phyloP scores from a whole-genome alignment of 2,888 invertebrate species.

The Diarsia dahlii region DNA sequence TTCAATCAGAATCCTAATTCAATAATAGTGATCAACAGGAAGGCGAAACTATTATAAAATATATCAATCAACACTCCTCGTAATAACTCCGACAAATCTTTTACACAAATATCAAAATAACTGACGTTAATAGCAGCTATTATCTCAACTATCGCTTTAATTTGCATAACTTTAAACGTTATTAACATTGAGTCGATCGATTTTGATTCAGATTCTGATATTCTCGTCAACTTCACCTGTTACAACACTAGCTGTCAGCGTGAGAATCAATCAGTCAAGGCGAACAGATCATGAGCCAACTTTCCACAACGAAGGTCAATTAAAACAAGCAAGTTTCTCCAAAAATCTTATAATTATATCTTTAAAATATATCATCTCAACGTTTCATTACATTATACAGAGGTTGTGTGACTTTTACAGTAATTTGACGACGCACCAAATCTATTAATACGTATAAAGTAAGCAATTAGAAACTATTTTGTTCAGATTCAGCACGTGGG shows the following conservation, averaged over 20 bases:
- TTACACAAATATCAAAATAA: slow-evolving; percentile 51
- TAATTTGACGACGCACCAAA: slow-evolving; percentile 49
- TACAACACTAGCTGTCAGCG: slow-evolving; percentile 59
- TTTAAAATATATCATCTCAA: slow-evolving; percentile 72
- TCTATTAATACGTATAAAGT: slow-evolving; percentile 52
- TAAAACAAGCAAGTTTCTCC: slow-evolving; percentile 77
- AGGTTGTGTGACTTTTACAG: slow-evolving; percentile 57
- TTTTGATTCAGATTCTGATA: slow-evolving; percentile 53
- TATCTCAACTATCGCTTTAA: slow-evolving; percentile 48
- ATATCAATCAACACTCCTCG: slow-evolving; percentile 53
- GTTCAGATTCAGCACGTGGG: slow-evolving; percentile 52
- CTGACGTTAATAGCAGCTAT: slow-evolving; percentile 40
- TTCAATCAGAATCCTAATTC: slow-evolving; percentile 34
- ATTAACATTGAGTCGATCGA: slow-evolving; percentile 47
- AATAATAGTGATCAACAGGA: slow-evolving; percentile 57
- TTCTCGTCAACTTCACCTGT: slow-evolving; percentile 54
- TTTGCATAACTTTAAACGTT: slow-evolving; percentile 56
- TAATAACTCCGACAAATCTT: slow-evolving; percentile 28
- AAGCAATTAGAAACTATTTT: slow-evolving; percentile 55
- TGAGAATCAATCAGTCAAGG: slow-evolving; percentile 72
- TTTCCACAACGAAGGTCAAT: slow-evolving; percentile 83
- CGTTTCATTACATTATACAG: slow-evolving; percentile 67
- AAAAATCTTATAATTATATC: slow-evolving; percentile 79
- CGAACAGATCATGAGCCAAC: slow-evolving; percentile 81
- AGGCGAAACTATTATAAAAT: slow-evolving; percentile 41